phyloP scores from a whole-genome alignment of 2,113 vertebrate genomes.

The Falcunculus frontatus region DNA sequence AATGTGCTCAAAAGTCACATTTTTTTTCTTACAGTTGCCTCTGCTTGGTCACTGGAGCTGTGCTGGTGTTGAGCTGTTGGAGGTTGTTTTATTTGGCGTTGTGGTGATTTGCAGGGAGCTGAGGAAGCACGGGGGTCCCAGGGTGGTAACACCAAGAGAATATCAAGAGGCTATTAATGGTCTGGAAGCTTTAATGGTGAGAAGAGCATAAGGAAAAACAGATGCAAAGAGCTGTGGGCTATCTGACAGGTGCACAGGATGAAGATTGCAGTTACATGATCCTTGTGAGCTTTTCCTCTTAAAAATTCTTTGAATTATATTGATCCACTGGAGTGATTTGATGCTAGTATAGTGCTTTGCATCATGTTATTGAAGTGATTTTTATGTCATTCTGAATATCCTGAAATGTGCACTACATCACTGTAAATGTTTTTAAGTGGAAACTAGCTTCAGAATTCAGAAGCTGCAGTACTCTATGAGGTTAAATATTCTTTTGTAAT shows the following conservation, averaged over 20 bases:
- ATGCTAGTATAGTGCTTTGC: neutral
- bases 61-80: neutral
- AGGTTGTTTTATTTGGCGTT: neutral
- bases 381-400: neutral
- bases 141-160: neutral
- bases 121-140: neutral
- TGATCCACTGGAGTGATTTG: neutral
- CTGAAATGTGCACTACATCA: neutral
- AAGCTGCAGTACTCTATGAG: neutral
- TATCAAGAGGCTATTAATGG: neutral
- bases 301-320: neutral
- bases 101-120: neutral
- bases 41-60: neutral
- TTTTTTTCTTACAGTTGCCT: neutral
- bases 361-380: neutral
- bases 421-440: neutral
- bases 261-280: neutral
- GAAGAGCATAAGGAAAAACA: neutral
- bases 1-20: neutral
- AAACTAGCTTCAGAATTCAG: neutral
- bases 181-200: neutral
- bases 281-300: neutral
- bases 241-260: neutral
- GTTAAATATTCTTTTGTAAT: neutral
- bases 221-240: neutral